Percentiles rank a stretch among this genome's conserved stretches.
phyloP scores from a whole-genome alignment of 2,888 invertebrate species.

The Athrips mouffetella region DNA sequence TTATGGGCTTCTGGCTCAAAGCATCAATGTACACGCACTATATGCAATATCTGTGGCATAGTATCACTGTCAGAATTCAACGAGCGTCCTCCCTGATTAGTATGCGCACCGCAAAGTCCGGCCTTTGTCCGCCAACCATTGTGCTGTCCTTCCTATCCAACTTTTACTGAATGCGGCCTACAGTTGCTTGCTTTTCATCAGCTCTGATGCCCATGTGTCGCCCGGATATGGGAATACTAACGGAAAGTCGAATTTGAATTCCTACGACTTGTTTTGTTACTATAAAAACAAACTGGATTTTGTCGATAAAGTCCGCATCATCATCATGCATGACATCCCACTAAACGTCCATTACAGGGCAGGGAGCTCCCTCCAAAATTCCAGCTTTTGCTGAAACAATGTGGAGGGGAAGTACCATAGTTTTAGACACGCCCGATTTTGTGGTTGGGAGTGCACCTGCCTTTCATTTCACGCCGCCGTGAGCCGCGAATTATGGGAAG shows the following conservation, averaged over 20 bases:
- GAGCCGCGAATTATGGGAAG: too few relatives aligned
- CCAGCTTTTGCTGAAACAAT: too few relatives aligned
- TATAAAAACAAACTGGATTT: too few relatives aligned
- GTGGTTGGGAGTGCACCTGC: too few relatives aligned
- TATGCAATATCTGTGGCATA: not conserved
- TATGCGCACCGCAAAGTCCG: constrained; percentile 55
- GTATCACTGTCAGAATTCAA: constrained; percentile 27
- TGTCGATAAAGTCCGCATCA: too few relatives aligned
- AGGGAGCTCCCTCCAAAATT: too few relatives aligned
- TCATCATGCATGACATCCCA: too few relatives aligned
- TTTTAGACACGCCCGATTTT: too few relatives aligned
- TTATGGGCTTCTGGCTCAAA: not conserved
- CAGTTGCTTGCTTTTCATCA: constrained; percentile 16
- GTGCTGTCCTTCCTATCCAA: constrained; percentile 55
- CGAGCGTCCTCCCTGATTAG: constrained; percentile 53
- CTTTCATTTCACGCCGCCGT: too few relatives aligned
- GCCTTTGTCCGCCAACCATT: constrained; percentile 49
- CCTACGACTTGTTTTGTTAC: not conserved
- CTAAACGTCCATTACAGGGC: too few relatives aligned
- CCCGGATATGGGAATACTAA: constrained; percentile 6
- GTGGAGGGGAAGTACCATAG: too few relatives aligned
- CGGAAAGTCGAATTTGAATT: not conserved
- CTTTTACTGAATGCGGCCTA: constrained; percentile 44
- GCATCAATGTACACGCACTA: not conserved
- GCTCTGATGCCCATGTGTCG: not conserved